These are phyloP conservation scores for Chelonus insularis DNA, from an alignment of 1,140 invertebrate species.

Conservation along the genomic window DNA sequence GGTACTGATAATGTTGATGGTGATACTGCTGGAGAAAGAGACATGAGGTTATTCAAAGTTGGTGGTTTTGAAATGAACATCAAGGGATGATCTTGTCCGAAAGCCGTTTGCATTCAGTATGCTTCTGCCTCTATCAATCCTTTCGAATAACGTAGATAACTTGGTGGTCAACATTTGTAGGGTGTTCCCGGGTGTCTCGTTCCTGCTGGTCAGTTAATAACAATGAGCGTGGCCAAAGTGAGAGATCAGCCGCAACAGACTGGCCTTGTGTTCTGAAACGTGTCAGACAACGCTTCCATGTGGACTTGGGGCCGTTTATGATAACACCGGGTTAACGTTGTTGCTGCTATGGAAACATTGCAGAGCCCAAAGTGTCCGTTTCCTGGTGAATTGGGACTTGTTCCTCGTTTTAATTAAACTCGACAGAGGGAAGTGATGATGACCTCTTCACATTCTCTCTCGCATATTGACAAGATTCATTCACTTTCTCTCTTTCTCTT, in stretches of 20 bases:
- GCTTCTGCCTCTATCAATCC: slow-evolving; percentile 19
- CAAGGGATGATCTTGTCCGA: slow-evolving; percentile 4
- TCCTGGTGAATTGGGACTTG: slow-evolving; percentile 36
- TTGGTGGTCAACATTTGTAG: not conserved
- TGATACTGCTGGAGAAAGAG: too few species aligned
- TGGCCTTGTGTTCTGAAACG: slow-evolving; percentile 34
- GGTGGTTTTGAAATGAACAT: slow-evolving; percentile 2
- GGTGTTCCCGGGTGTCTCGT: slow-evolving; percentile 55
- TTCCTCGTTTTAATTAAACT: slow-evolving; percentile 59
- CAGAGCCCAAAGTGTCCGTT: slow-evolving; percentile 12
- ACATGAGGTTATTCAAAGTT: too few species aligned
- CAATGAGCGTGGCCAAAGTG: too few species aligned
- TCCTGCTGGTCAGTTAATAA: slow-evolving; percentile 56
- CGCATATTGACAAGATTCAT: not conserved
- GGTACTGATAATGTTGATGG: not conserved
- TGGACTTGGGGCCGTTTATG: slow-evolving; percentile 25
- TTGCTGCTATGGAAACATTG: slow-evolving; percentile 17
- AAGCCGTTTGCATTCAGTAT: not conserved
- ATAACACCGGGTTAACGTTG: slow-evolving; percentile 27
- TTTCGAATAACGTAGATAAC: slow-evolving; percentile 22
- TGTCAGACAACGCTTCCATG: slow-evolving; percentile 22
- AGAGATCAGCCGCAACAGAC: slow-evolving; percentile 32
- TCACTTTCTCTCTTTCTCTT: not conserved
- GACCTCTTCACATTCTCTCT: not conserved
- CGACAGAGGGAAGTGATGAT: not conserved